Evolutionary conservation across 2,888 invertebrate genomes (phyloP), one percentile per base, ranked within the genome.

Genomic region (Trichopria drosophilae): DNA sequence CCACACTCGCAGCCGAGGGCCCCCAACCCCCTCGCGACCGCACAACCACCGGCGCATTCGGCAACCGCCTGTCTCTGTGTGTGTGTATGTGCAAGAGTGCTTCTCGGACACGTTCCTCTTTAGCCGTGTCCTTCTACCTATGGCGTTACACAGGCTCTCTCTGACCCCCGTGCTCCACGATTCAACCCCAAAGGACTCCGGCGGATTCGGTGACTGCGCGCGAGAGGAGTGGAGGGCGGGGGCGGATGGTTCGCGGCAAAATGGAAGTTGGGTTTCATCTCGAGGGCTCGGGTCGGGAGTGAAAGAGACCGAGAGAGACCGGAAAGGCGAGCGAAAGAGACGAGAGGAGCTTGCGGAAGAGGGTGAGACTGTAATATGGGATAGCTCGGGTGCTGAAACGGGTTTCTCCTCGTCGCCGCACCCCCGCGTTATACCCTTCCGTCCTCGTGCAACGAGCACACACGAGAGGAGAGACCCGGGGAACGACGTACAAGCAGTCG

Each of bases 201-300:
- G 65, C 63, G 41, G 42, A n/a, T n/a, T 56, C 53, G 53, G 52
- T 60, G 61, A 57, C 42, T 55, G 53, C 57, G 59, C 60, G 55
- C 23, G 54, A 24, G 58, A 51, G 51, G 50, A 29, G 31, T 35
- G 42, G 39, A 51, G 46, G 47, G 37, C 46, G 47, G 41, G 37
- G 45, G 41, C 39, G 39, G 34, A 26, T 22, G 51, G n/a, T n/a
- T n/a, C n/a, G n/a, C n/a, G n/a, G n/a, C n/a, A n/a, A n/a, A n/a
- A n/a, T n/a, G n/a, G n/a, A n/a, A 71, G 72, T 73, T 71, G 71
- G 66, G 72, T 73, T 73, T 72, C 73, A 73, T 73, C 71, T 73
- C 70, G 70, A 66, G 67, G 69, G 67, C 64, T 65, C 61, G 63
- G 60, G 43, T 44, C 50, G 47, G 54, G 48, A 50, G 22, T 32